Percentiles rank a stretch among this genome's conserved stretches.
phyloP scores from a whole-genome alignment of 1,140 invertebrate genomes.

The Globodera ellingtonae region DNA sequence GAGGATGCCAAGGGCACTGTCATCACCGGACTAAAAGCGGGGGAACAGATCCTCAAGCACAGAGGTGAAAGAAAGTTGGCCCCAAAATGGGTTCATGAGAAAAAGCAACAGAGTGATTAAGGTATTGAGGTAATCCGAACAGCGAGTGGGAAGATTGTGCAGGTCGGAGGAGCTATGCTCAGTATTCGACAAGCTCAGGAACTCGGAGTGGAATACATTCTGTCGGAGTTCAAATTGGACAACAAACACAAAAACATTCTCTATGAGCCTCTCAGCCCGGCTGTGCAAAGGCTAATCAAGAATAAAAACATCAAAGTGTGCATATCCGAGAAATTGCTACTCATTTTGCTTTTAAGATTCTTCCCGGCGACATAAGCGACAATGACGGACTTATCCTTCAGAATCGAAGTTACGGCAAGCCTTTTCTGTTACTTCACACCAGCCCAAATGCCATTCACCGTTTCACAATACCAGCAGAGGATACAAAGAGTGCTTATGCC shows the following conservation, averaged over 20 bases:
- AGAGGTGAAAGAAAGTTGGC: constrained; percentile 13
- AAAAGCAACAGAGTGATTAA: constrained; percentile 4
- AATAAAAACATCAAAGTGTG: constrained; percentile 62
- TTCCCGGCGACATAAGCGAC: constrained; percentile 64
- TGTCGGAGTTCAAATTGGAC: constrained; percentile 56
- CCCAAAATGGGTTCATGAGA: background rate
- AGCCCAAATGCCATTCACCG: constrained; percentile 60
- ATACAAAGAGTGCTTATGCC: constrained; percentile 18
- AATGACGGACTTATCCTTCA: constrained; percentile 59
- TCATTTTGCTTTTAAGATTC: constrained; percentile 48
- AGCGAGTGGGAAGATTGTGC: constrained; percentile 60
- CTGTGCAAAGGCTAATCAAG: constrained; percentile 55
- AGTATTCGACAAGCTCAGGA: constrained; percentile 56
- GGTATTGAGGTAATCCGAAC: constrained; percentile 64
- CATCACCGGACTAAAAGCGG: constrained; percentile 51
- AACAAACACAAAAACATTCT: constrained; percentile 61
- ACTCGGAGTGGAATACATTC: constrained; percentile 58
- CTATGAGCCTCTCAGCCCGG: constrained; percentile 59
- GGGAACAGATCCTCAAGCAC: constrained; percentile 46
- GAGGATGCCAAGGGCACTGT: constrained; percentile 64
- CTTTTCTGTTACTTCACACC: constrained; percentile 45
- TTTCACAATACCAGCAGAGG: constrained; percentile 36
- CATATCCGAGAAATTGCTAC: constrained; percentile 21
- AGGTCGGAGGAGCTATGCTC: constrained; percentile 61
- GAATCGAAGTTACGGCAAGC: constrained; percentile 57